Base-by-base conservation (phyloP, 2,113 vertebrate species). In the Ardeotis arabs region DNA sequence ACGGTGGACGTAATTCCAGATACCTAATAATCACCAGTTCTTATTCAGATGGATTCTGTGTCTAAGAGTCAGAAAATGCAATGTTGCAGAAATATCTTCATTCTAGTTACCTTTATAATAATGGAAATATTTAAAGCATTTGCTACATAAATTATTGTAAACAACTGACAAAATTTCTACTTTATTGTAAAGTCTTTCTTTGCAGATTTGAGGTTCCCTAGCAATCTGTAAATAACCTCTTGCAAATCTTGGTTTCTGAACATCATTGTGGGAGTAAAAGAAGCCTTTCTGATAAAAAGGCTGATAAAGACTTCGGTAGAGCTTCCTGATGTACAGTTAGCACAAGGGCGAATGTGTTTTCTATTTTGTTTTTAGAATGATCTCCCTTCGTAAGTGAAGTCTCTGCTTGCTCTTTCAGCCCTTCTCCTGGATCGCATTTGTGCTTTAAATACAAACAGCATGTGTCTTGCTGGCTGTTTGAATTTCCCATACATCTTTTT, bases 401-500 rank as follows among this genome's bases (percentile, higher is more conserved):
- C 37, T 74, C 70, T 66, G 58, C 75, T 77, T 84, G 67, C 78
- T 94, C 86, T 88, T 80, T 81, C 63, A 90, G 63, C 72, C 68
- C 59, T 85, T 85, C 66, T 89, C n/a, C 24, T 82, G 91, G 84
- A 73, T 91, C 72, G n/a, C 21, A 35, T 92, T 75, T 84, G 82
- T 77, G 90, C 79, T 83, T 79, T 75, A 92, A 88, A 84, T 31
- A 68, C 85, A 83, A 84, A 45, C 92, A 91, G 84, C 50, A 5
- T 59, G 55, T 77, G 45, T 93, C 82, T 77, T 69, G 41, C 87
- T 91, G 81, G 55, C 84, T 80, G 24, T 29, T 80, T 50, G 72
- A 74, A 67, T 94, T 94, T 91, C 85, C 55, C 75, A 59, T 45
- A 15, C 3, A 0, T 24, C 15, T 73, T 58, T 66, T 77, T 55